Percentiles rank a stretch among this genome's conserved stretches.
These are phyloP conservation scores for Rhabdornis inornatus DNA, from an alignment of 2,113 vertebrate species.

Conservation along the genomic window DNA sequence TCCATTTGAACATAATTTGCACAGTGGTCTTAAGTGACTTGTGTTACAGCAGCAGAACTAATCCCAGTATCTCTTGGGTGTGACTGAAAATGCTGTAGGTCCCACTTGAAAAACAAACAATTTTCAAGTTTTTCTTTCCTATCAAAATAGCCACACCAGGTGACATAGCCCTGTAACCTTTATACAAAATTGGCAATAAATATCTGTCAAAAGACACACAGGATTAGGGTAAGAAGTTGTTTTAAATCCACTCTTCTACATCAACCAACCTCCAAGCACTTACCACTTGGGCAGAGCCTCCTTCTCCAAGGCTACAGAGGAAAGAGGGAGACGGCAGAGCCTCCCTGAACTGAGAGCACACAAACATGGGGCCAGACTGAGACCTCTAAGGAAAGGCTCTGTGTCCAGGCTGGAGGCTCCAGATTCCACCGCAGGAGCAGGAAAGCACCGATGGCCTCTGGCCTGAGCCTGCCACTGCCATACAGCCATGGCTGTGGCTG, in stretches of 20 bases:
- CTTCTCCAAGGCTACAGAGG: not conserved
- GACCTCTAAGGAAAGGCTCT: not conserved
- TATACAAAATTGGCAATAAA: not conserved
- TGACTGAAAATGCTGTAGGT: not conserved
- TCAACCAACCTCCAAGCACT: not conserved
- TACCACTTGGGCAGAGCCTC: accelerated
- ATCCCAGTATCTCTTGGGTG: not conserved
- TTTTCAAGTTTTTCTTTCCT: not conserved
- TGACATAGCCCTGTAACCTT: not conserved
- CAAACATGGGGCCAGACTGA: not conserved
- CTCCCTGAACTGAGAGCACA: not conserved
- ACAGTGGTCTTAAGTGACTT: not conserved
- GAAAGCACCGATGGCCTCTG: accelerated
- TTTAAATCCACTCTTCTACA: not conserved
- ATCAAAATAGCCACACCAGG: accelerated
- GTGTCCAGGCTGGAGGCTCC: not conserved
- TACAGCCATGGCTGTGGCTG: not conserved
- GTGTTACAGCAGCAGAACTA: not conserved
- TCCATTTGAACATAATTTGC: not conserved
- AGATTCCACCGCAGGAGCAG: accelerated
- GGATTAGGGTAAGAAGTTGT: not conserved
- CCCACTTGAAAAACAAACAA: not conserved
- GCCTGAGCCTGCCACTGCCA: not conserved
- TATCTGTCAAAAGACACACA: not conserved
- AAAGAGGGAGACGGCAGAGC: not conserved